Evolutionary conservation across 2,113 vertebrate genomes (phyloP).

Genomic region (Scomber scombrus): DNA sequence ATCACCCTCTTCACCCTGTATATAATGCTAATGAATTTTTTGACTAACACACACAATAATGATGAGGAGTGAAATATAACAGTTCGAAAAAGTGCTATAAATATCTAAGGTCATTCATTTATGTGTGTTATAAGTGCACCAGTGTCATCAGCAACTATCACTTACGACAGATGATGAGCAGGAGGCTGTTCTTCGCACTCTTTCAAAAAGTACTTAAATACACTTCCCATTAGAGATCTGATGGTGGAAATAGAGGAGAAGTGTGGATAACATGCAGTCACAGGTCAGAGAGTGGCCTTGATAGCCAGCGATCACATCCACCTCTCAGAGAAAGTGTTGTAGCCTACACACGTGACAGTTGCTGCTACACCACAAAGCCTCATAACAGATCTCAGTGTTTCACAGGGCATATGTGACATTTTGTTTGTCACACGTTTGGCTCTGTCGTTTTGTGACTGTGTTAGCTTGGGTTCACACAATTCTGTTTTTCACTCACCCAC

Average conservation of each 20-base stretch:
- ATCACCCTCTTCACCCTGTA: too few species aligned
- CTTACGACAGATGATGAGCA: background rate
- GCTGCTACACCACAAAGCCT: constrained; percentile 67
- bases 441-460: constrained; percentile 70
- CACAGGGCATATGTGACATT: constrained; percentile 76
- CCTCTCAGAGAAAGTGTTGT: constrained; percentile 28
- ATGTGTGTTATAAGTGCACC: background rate
- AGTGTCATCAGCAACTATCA: background rate
- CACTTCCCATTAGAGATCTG: background rate
- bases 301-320: constrained; percentile 29
- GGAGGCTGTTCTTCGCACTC: background rate
- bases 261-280: constrained; percentile 11
- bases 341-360: constrained; percentile 60
- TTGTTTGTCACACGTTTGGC: constrained; percentile 73
- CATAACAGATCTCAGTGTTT: constrained; percentile 64
- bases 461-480: constrained; percentile 59
- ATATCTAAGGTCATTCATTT: background rate
- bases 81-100: background rate
- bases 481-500: constrained; percentile 40
- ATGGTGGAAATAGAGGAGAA: background rate
- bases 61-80: background rate
- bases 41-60: too few species aligned
- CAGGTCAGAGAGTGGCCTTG: constrained; percentile 36
- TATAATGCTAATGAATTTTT: too few species aligned
- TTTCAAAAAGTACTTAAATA: background rate